These are phyloP conservation scores for Protophormia terraenovae DNA, from an alignment of 2,888 invertebrate species.

Conservation along the genomic window DNA sequence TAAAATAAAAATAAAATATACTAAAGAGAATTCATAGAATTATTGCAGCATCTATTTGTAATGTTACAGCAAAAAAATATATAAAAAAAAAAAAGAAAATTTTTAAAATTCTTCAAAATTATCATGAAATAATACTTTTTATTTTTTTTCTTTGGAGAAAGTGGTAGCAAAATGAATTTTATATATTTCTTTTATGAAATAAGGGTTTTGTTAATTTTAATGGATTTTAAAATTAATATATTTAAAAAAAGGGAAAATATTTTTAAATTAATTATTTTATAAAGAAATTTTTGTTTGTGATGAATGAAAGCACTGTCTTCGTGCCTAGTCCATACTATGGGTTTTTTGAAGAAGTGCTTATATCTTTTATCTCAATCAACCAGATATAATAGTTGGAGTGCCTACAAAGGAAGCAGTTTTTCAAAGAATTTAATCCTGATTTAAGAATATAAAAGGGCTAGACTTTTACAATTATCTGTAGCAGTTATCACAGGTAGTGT, in stretches of 20 bases:
- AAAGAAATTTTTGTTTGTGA: no score
- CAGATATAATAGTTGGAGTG: no score
- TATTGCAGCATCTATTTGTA: conserved; percentile 14
- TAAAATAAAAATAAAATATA: conserved; percentile 10
- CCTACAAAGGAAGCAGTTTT: no score
- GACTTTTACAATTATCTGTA: no score
- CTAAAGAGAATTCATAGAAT: neutral
- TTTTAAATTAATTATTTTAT: neutral
- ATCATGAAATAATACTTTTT: conserved; percentile 40
- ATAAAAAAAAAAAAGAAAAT: neutral
- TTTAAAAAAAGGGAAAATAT: neutral
- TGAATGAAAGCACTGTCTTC: no score
- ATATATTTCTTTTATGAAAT: neutral
- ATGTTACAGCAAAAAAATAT: neutral
- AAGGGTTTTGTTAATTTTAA: conserved; percentile 34
- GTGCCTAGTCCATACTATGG: no score
- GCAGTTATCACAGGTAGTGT: no score
- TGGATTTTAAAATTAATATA: conserved; percentile 13
- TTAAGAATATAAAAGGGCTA: no score
- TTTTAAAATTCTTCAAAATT: conserved; percentile 40
- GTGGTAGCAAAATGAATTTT: neutral
- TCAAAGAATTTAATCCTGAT: no score
- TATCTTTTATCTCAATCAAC: no score
- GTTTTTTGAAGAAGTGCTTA: no score
- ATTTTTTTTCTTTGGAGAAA: neutral